A percentile compares a stretch with the other conserved stretches of the same genome.
Conservation (phyloP, 2,888 invertebrate species). For the Pammene aurita region DNA sequence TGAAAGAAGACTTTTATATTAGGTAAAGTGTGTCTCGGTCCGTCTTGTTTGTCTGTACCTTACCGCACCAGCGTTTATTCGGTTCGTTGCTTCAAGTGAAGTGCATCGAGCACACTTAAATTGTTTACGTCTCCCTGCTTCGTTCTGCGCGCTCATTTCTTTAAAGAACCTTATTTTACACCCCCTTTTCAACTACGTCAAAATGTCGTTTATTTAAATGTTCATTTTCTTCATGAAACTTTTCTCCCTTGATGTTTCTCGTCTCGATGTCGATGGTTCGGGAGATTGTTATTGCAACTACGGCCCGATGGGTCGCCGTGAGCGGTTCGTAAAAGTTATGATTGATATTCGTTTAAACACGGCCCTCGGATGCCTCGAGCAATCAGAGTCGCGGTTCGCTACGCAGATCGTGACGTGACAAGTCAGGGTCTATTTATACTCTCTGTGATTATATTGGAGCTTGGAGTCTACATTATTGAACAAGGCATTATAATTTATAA, state of each 20-base stretch:
- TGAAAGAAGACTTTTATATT: constrained; percentile 53
- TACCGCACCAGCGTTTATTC: constrained; percentile 62
- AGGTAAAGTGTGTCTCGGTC: constrained; percentile 47
- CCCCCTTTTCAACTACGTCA: constrained; percentile 44
- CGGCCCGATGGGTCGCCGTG: constrained; percentile 44
- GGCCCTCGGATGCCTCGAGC: constrained; percentile 42
- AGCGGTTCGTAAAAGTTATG: constrained; percentile 51
- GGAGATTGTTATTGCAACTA: constrained; percentile 43
- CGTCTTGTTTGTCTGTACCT: constrained; percentile 56
- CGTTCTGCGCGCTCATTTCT: constrained; percentile 49
- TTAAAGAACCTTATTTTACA: constrained; percentile 51
- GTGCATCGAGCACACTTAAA: constrained; percentile 67
- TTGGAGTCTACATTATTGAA: constrained; percentile 22
- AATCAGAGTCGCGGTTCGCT: constrained; percentile 53
- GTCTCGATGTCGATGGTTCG: constrained; percentile 32
- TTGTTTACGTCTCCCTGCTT: constrained; percentile 68
- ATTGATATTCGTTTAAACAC: constrained; percentile 53
- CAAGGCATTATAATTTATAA: constrained; percentile 10
- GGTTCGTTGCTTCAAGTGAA: constrained; percentile 63
- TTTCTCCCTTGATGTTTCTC: constrained; percentile 27
- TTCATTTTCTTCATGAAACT: constrained; percentile 26
- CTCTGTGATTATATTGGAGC: constrained; percentile 3
- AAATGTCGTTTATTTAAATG: constrained; percentile 47
- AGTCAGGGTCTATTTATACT: constrained; percentile 43
- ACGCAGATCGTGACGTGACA: constrained; percentile 57